A percentile compares a stretch with the other conserved stretches of the same genome.
Conservation (phyloP, 2,888 invertebrate species). For the Clivina fossor region DNA sequence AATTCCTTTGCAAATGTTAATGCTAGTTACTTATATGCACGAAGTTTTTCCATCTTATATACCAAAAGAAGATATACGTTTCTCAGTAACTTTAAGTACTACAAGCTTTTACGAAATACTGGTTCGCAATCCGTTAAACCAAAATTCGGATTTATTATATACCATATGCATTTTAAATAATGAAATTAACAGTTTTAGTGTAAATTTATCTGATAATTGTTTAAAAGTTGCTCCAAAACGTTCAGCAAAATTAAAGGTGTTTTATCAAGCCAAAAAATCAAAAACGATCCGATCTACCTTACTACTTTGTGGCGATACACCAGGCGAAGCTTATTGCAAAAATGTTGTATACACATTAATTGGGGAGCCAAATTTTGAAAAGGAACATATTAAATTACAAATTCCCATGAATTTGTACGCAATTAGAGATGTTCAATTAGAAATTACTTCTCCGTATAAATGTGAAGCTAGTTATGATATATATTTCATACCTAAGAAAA, state of each 20-base stretch:
- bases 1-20: constrained; percentile 61
- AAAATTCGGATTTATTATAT: constrained; percentile 42
- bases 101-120: constrained; percentile 52
- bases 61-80: constrained; percentile 53
- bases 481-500: constrained; percentile 8
- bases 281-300: constrained; percentile 39
- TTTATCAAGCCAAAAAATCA: constrained; percentile 45
- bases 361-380: constrained; percentile 43
- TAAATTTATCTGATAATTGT: constrained; percentile 5
- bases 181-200: constrained; percentile 41
- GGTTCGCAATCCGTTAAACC: constrained; percentile 49
- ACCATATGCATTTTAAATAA: constrained; percentile 45
- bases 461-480: constrained; percentile 34
- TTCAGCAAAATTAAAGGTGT: constrained; percentile 38
- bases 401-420: constrained; percentile 37
- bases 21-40: constrained; percentile 60
- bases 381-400: constrained; percentile 33
- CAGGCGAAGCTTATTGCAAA: constrained; percentile 44
- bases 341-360: constrained; percentile 43
- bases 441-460: constrained; percentile 39
- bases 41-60: constrained; percentile 58
- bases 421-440: constrained; percentile 30
- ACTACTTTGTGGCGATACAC: constrained; percentile 46
- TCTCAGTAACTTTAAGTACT: constrained; percentile 55
- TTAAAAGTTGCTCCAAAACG: constrained; percentile 37